These are phyloP conservation scores for Prorops nasuta DNA, from an alignment of 1,140 invertebrate species.

Conservation along the genomic window DNA sequence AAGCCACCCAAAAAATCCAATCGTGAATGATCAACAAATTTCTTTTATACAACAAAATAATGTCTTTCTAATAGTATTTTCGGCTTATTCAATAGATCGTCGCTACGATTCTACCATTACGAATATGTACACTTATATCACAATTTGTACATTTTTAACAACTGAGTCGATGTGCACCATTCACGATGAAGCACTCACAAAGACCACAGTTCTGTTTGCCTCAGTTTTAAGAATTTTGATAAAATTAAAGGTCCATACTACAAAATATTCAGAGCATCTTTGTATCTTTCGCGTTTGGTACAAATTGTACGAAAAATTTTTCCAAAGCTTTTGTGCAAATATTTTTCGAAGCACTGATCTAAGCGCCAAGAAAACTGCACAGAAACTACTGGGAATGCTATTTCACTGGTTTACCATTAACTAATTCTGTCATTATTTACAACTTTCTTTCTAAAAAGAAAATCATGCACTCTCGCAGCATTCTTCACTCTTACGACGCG, in stretches of 20 bases:
- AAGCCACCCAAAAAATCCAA: conserved; percentile 36
- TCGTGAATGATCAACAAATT: conserved; percentile 36
- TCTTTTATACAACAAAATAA: conserved; percentile 50
- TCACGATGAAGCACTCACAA: too few relatives aligned
- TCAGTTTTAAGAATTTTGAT: too few relatives aligned
- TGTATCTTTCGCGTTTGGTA: too few relatives aligned
- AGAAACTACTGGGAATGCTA: conserved; percentile 32
- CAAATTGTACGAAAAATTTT: conserved; percentile 41
- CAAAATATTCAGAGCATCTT: too few relatives aligned
- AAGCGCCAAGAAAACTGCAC: conserved; percentile 28
- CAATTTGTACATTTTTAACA: conserved; percentile 43
- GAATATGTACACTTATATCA: conserved; percentile 43
- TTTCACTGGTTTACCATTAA: too few relatives aligned
- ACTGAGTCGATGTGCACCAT: too few relatives aligned
- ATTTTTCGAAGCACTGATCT: too few relatives aligned
- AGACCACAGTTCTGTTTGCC: too few relatives aligned
- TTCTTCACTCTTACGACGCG: conserved; percentile 29
- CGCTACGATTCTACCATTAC: conserved; percentile 23
- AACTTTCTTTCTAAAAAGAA: too few relatives aligned
- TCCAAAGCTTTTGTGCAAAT: conserved; percentile 24
- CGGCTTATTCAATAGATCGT: too few relatives aligned
- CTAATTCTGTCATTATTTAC: too few relatives aligned
- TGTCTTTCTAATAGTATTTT: conserved; percentile 28
- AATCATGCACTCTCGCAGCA: conserved; percentile 13
- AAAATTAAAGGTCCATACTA: too few relatives aligned